Conservation (phyloP, 1,140 invertebrate species). For the Sitobion miscanthi region DNA sequence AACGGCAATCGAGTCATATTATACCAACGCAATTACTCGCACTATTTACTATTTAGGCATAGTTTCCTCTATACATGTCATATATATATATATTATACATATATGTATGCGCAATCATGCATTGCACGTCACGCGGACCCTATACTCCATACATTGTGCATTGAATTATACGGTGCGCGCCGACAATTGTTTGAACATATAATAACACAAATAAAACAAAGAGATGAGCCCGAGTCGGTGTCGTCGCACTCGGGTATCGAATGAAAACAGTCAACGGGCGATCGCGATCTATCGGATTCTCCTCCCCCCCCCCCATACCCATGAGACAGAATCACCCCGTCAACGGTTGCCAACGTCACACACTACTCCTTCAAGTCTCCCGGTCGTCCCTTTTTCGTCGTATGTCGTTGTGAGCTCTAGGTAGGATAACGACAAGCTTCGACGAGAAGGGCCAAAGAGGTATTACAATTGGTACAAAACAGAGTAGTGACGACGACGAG, state of each 20-base stretch:
- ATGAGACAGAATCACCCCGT: neutral
- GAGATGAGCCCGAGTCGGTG: neutral
- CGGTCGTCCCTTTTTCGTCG: neutral
- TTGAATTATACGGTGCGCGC: neutral
- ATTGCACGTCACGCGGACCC: neutral
- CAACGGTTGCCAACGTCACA: neutral
- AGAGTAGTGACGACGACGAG: neutral
- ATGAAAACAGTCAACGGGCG: neutral
- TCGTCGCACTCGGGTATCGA: neutral
- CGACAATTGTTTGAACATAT: neutral
- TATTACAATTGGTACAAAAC: neutral
- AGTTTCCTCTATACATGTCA: neutral
- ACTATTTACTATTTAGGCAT: neutral
- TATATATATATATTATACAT: neutral
- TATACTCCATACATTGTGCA: neutral
- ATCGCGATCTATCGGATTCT: neutral
- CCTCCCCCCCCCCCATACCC: too few species aligned
- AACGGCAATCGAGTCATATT: neutral
- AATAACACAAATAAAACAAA: conserved; percentile 8
- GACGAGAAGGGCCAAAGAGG: neutral
- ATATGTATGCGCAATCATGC: neutral
- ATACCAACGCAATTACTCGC: neutral
- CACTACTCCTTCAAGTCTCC: conserved; percentile 21
- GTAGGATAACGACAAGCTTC: too few species aligned
- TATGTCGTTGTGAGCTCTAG: neutral